These are phyloP conservation scores for Sciaenops ocellatus DNA, from an alignment of 2,797 vertebrate species.

Conservation along the genomic window DNA sequence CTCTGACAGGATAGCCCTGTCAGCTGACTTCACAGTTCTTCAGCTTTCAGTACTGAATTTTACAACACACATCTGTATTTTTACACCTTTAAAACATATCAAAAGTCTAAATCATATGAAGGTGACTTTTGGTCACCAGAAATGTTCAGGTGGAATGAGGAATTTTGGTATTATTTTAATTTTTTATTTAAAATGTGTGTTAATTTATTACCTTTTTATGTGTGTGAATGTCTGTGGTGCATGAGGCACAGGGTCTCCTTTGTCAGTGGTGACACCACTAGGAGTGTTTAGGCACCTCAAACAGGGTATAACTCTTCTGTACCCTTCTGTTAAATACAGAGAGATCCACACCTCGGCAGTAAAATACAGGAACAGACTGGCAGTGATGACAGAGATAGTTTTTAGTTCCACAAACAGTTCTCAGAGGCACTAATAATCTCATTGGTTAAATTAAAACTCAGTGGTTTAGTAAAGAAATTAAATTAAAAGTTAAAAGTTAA, in stretches of 20 bases:
- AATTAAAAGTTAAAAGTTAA: not conserved
- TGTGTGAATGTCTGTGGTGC: constrained; percentile 44
- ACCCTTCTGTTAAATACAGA: constrained; percentile 6
- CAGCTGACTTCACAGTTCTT: constrained; percentile 55
- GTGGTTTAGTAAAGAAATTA: not conserved
- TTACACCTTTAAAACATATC: constrained; percentile 16
- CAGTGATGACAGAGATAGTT: too few species aligned
- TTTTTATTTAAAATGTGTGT: constrained; percentile 69
- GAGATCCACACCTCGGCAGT: constrained; percentile 24
- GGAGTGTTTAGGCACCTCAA: constrained; percentile 20
- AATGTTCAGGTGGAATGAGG: constrained; percentile 81
- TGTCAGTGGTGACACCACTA: constrained; percentile 23
- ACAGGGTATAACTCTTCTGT: constrained; percentile 24
- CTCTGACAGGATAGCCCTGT: constrained; percentile 38
- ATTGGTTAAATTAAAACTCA: constrained; percentile 14
- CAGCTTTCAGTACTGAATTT: constrained; percentile 31
- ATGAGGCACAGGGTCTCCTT: constrained; percentile 45
- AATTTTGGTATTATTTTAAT: constrained; percentile 61
- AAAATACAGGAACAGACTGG: not conserved
- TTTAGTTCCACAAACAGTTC: constrained; percentile 22
- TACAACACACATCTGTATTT: constrained; percentile 7
- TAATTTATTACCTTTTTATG: constrained; percentile 74
- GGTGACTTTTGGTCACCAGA: constrained; percentile 58
- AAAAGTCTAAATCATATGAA: constrained; percentile 43
- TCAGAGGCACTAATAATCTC: constrained; percentile 13